Evolutionary conservation across 2,797 vertebrate species (phyloP).

Genomic region (Paedocypris micromegethes): DNA sequence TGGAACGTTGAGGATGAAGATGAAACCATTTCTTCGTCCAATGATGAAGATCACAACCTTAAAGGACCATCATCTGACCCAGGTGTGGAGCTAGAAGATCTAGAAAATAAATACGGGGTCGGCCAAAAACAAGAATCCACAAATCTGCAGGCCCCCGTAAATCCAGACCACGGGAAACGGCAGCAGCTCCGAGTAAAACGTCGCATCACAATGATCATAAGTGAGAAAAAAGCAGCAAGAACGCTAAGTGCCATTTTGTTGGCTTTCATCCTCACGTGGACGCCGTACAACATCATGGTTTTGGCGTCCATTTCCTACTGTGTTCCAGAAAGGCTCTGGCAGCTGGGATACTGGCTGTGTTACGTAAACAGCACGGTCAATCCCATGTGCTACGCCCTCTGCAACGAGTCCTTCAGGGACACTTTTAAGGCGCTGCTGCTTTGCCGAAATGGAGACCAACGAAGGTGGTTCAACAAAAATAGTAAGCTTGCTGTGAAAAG

Average conservation of each 20-base stretch:
- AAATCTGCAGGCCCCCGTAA: constrained; percentile 1
- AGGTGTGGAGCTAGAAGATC: constrained; percentile 33
- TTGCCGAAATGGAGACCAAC: constrained; percentile 60
- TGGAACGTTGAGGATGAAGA: constrained; percentile 56
- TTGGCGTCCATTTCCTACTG: constrained; percentile 73
- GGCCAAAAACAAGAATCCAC: constrained; percentile 6
- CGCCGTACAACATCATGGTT: constrained; percentile 79
- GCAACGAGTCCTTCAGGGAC: constrained; percentile 71
- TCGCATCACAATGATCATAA: constrained; percentile 66
- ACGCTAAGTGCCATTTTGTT: constrained; percentile 74
- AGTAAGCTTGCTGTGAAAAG: constrained; percentile 48
- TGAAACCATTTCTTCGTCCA: constrained; percentile 61
- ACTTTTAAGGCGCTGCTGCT: constrained; percentile 73
- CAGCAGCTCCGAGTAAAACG: constrained; percentile 55
- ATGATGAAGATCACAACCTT: constrained; percentile 58
- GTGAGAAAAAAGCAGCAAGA: constrained; percentile 74
- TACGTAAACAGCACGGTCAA: constrained; percentile 78
- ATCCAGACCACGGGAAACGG: constrained; percentile 37
- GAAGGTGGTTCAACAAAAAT: constrained; percentile 59
- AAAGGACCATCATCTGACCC: constrained; percentile 49
- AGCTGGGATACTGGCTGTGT: constrained; percentile 78
- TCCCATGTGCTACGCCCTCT: constrained; percentile 77
- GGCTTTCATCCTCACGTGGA: constrained; percentile 77
- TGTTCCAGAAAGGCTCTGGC: constrained; percentile 69
- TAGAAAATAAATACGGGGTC: constrained; percentile 18